Evolutionary conservation across 2,888 invertebrate genomes (phyloP), one percentile per base, ranked within the genome.

Genomic region (Tetranychus truncatus): DNA sequence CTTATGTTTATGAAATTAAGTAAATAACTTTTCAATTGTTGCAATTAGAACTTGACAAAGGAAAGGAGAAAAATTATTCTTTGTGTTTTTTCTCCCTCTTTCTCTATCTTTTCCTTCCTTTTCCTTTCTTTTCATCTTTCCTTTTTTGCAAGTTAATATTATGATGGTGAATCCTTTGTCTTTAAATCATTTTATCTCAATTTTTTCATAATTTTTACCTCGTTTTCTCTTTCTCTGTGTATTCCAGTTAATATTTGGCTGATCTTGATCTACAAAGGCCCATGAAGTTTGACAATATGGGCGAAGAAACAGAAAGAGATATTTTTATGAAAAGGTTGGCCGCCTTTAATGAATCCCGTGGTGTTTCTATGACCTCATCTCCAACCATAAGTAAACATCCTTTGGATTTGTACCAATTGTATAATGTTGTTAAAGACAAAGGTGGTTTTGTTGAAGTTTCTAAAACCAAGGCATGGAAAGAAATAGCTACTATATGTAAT

Each of bases 401-500:
- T 83, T 89, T 99, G 82, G 99, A 99, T 87, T 89, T 99, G 83
- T 97, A 92, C 87, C 88, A 92, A 82, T 89, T 99, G 81, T 99
- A 99, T 85, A 88, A 92, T 85, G 90, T 90, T 84, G 96, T 97
- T 83, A 91, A 94, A 87, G 95, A 96, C 82, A 89, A 94, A 82
- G 96, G 96, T 83, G 99, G 99, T 82, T 95, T 97, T 88, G 90
- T 95, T 85, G 95, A 96, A 91, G 97, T 97, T 80, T 96, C 95
- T 77, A 96, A 95, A 86, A 92, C 92, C 84, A 99, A 99, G 85
- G 92, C 93, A 81, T 99, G 99, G 99, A 97, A 99, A 84, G 95
- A 97, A 83, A 92, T 99, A 80, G 95, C 97, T 78, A 93, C 93
- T 76, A 87, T 92, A 80, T 86, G 97, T 79, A 95, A 95, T 78